Base-by-base conservation (phyloP, 2,888 invertebrate genomes). In the Achlya flavicornis region DNA sequence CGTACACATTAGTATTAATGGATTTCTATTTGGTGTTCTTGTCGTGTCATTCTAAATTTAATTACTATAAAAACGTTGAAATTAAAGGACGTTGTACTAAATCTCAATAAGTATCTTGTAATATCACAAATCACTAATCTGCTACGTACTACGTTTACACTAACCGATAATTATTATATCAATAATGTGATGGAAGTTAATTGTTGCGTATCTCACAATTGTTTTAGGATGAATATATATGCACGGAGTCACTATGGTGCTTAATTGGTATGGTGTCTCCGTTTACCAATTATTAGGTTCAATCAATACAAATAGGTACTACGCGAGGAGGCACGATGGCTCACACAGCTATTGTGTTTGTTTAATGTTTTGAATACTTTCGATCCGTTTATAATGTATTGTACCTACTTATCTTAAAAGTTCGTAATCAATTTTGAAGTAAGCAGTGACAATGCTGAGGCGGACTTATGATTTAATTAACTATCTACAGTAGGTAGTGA, bases 51-150 rank as follows among this genome's bases (percentile, higher is more conserved):
- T 83, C 85, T 91, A 91, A 85, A 84, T 75, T 89, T 86, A 87
- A 85, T 88, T 89, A 92, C 83, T 80, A 86, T 87, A 86, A 83
- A 86, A 85, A 86, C 79, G 74, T 85, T 87, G 87, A 91, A 92
- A 91, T 85, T 80, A 87, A 79, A 89, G 90, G 90, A 91, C 90
- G 88, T 89, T 88, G 90, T 89, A 88, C 89, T 91, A 92, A 87
- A 85, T 85, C 81, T 89, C 88, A 85, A 86, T 87, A 85, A 87
- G 88, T 92, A 90, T 88, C 82, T n/a, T 88, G 88, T 92, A 93
- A 91, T 93, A 93, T 93, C 93, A 93, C 93, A 92, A 91, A 90
- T 92, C 84, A 88, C 88, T 89, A 89, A 92, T 89, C 85, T 79
- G 85, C 89, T 92, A 92, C 85, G 75, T 66, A 79, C 89, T 90